Percentiles rank a stretch among this genome's conserved stretches.
Conservation (phyloP, 2,797 vertebrate genomes). For the Aselliscus stoliczkanus region DNA sequence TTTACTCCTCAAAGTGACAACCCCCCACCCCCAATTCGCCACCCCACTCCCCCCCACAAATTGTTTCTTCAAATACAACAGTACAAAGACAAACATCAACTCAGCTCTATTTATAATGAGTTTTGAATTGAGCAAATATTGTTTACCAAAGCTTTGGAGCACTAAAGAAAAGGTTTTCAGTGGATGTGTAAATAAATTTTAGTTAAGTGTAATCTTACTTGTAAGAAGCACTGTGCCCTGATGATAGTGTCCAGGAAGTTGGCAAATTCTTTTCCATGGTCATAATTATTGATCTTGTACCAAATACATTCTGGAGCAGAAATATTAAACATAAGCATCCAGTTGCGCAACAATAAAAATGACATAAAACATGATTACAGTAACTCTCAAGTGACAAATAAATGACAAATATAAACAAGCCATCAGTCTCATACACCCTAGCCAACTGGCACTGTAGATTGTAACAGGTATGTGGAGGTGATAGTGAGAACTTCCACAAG, state of each 20-base stretch:
- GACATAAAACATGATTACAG: not conserved
- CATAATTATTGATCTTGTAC: slow-evolving; percentile 82
- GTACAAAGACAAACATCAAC: not conserved
- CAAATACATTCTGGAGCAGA: slow-evolving; percentile 87
- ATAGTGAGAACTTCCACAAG: not conserved
- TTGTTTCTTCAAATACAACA: slow-evolving; percentile 40
- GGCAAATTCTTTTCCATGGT: slow-evolving; percentile 81
- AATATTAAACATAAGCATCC: slow-evolving; percentile 49
- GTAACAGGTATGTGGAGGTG: not conserved
- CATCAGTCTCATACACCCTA: not conserved
- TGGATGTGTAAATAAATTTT: slow-evolving; percentile 13
- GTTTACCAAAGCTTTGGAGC: slow-evolving; percentile 28
- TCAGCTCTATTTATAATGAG: not conserved
- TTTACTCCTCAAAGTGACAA: no score
- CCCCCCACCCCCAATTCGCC: no score
- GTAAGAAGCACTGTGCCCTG: slow-evolving; percentile 89
- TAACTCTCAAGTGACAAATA: slow-evolving; percentile 14
- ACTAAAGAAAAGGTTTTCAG: not conserved
- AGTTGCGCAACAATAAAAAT: slow-evolving; percentile 31
- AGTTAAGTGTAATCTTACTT: slow-evolving; percentile 81
- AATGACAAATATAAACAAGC: slow-evolving; percentile 13
- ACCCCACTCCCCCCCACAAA: no score
- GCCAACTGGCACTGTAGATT: not conserved
- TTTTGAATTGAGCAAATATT: slow-evolving; percentile 8
- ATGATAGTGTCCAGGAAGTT: slow-evolving; percentile 87